Base-by-base conservation (phyloP, 2,797 vertebrate species). In the Pyrocephalus nanus region DNA sequence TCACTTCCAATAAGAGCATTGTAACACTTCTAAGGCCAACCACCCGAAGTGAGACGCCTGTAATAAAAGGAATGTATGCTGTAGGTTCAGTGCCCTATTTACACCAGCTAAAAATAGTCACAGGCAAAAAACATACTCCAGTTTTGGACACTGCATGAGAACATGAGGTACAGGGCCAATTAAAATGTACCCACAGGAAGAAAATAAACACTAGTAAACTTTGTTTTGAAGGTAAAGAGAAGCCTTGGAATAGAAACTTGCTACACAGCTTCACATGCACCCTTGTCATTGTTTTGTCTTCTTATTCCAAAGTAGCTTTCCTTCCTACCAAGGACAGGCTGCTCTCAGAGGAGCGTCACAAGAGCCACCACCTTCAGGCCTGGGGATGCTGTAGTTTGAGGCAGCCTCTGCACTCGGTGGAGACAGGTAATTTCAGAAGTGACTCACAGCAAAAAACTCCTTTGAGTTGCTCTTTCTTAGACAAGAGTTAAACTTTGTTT, bases 31-130 rank as follows among this genome's bases (percentile, higher is more conserved):
- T 12, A 36, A 57, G 32, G 30, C 15, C 20, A 4, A 1, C 11
- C 25, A 61, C 23, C 12, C 29, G 0, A 17, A 74, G 42, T 0
- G 3, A 85, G 64, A 42, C 18, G 40, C 15, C 38, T 61, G 42
- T 27, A 55, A 84, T 15, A 66, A 67, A 84, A 60, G n/a, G 18
- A 29, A 73, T 2, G 42, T 71, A 67, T 1, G 2, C 72, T 86
- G n/a, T 42, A 47, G 32, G 23, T 38, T 88, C 65, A 57, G 38
- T 53, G 83, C 50, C 45, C 53, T 69, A 69, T 34, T 77, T 84
- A 65, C n/a, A 76, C 10, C 45, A 47, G 58, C 50, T 92, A 71
- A 84, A 91, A 93, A 81, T 17, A 86, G 79, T 73, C 55, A 38
- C 45, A 57, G 42, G 58, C 27, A 47, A 54, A 85, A 94, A 89